These are phyloP conservation scores for Artibeus lituratus DNA, from an alignment of 2,797 vertebrate species.

Conservation along the genomic window DNA sequence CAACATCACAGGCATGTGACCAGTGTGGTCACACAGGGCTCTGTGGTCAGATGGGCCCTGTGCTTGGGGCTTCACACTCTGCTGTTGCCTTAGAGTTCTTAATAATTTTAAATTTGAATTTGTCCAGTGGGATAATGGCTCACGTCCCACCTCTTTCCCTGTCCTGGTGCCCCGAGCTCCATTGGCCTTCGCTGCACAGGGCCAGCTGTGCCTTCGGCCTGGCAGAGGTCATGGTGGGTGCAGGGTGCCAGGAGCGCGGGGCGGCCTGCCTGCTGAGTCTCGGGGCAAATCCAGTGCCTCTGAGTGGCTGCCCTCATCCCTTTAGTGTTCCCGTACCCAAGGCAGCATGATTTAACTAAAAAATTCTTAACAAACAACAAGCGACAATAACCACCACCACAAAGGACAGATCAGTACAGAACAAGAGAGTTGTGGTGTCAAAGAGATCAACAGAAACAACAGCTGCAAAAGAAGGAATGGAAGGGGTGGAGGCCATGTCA, in stretches of 20 bases:
- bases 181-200: too few relatives aligned
- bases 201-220: too few relatives aligned
- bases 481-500: too few relatives aligned
- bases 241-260: too few relatives aligned
- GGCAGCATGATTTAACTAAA: background rate
- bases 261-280: background rate
- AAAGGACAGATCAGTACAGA: background rate
- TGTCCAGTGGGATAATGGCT: background rate
- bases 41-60: background rate
- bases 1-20: too few relatives aligned
- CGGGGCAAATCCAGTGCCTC: background rate
- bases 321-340: background rate
- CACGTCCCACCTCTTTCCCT: background rate
- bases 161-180: too few relatives aligned
- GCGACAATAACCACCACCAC: background rate
- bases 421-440: background rate
- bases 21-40: background rate
- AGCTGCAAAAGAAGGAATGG: background rate
- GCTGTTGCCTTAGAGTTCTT: background rate
- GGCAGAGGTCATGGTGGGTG: background rate
- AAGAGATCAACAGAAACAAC: background rate
- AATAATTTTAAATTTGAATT: background rate
- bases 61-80: background rate
- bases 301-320: background rate
- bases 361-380: background rate